Percentiles rank a stretch among this genome's conserved stretches.
phyloP scores from a whole-genome alignment of 1,140 invertebrate species.

The Parapsyche elsis region DNA sequence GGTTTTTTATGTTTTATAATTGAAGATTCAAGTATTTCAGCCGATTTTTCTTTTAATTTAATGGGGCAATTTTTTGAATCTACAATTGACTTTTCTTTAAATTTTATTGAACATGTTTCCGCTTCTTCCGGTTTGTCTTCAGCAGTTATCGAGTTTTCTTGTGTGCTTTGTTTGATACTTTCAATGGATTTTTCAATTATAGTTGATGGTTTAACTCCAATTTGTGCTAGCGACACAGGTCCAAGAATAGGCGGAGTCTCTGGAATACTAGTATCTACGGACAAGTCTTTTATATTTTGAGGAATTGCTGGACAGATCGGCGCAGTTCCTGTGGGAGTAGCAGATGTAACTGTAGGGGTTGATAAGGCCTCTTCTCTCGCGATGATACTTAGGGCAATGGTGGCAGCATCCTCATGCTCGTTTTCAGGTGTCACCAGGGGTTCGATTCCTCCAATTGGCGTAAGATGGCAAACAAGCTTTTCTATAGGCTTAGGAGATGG shows the following conservation, averaged over 20 bases:
- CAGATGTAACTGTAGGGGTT: conserved; percentile 60
- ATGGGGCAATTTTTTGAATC: neutral
- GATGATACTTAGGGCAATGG: conserved; percentile 64
- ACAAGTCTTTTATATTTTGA: conserved; percentile 56
- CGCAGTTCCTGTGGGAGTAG: conserved; percentile 57
- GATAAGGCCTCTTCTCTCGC: conserved; percentile 61
- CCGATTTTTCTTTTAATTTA: no score
- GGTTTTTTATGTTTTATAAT: no score
- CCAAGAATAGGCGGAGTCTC: conserved; percentile 60
- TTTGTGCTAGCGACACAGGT: conserved; percentile 62
- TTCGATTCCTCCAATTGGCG: conserved; percentile 48
- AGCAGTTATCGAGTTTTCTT: neutral
- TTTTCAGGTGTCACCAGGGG: conserved; percentile 64
- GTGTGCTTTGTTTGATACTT: neutral
- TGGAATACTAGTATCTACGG: conserved; percentile 59
- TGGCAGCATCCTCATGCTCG: conserved; percentile 65
- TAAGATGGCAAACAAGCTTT: conserved; percentile 54
- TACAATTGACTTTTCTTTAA: neutral
- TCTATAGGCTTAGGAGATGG: conserved; percentile 53
- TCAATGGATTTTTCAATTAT: neutral
- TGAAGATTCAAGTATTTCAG: no score
- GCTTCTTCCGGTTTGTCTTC: conserved; percentile 6
- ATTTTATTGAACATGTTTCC: neutral
- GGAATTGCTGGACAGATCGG: conserved; percentile 50
- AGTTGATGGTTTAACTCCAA: conserved; percentile 62